Evolutionary conservation across 2,888 invertebrate genomes (phyloP).

Genomic region (Apantesis nais): DNA sequence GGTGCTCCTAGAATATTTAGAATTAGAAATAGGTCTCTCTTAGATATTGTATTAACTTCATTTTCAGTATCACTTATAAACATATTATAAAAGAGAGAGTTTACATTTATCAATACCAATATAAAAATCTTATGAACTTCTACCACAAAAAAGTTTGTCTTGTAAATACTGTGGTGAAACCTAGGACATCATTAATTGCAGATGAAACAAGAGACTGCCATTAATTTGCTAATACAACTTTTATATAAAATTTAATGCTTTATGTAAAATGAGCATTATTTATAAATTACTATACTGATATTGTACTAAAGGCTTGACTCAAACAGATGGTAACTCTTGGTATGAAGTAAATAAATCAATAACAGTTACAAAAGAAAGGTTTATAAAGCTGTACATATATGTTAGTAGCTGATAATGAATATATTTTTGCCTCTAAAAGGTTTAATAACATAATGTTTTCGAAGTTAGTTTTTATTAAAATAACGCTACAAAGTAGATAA

Average conservation of each 20-base stretch:
- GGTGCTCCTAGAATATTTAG: too few species aligned
- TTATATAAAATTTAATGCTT: constrained; percentile 3
- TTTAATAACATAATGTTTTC: neutral
- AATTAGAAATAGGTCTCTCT: too few species aligned
- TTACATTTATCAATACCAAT: too few species aligned
- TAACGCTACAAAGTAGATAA: neutral
- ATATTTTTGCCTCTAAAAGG: neutral
- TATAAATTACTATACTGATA: constrained; percentile 18
- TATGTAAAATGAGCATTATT: constrained; percentile 16
- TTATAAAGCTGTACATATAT: too few species aligned
- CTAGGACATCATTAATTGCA: constrained; percentile 46
- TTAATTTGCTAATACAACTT: constrained; percentile 43
- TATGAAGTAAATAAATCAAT: neutral
- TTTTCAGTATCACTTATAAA: too few species aligned
- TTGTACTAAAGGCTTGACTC: too few species aligned
- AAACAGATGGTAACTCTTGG: too few species aligned
- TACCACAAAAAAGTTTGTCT: neutral
- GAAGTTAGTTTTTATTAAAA: neutral
- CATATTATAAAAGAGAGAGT: too few species aligned
- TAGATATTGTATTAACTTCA: too few species aligned
- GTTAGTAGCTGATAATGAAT: neutral
- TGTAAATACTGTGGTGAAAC: constrained; percentile 9
- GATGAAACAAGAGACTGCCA: constrained; percentile 48
- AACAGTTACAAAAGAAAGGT: too few species aligned
- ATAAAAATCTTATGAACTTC: neutral